phyloP scores from a whole-genome alignment of 2,113 vertebrate species.

The Rutilus rutilus region DNA sequence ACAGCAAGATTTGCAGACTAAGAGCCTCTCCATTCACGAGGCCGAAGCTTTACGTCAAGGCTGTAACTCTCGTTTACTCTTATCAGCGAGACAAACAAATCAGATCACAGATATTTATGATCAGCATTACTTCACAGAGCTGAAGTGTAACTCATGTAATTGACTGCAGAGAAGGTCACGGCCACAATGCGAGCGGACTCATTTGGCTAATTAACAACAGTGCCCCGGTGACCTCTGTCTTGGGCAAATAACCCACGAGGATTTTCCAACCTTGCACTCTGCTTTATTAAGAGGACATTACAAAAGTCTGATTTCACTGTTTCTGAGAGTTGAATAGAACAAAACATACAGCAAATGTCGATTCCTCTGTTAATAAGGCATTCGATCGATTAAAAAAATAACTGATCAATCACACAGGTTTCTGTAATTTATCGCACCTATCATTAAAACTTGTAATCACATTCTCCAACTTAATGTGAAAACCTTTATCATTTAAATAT shows the following conservation, averaged over 20 bases:
- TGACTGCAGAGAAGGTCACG: conserved; percentile 17
- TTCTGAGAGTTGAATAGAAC: not conserved
- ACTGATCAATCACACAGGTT: not conserved
- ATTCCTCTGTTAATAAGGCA: not conserved
- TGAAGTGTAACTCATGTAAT: not conserved
- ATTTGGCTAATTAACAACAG: conserved; percentile 46
- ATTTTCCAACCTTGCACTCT: conserved; percentile 77
- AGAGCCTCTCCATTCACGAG: conserved; percentile 2
- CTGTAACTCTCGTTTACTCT: not conserved
- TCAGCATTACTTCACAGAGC: conserved; percentile 9
- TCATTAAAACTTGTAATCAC: not conserved
- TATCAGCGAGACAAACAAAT: not conserved
- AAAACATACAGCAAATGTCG: not conserved
- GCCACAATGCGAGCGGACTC: conserved; percentile 3
- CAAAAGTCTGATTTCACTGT: not conserved
- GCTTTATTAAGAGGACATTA: conserved; percentile 72
- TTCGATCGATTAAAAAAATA: not conserved
- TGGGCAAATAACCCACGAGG: conserved; percentile 80
- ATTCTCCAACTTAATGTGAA: not conserved
- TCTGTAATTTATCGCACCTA: not conserved
- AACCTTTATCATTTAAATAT: not conserved
- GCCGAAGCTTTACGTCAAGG: not conserved
- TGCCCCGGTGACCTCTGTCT: conserved; percentile 78
- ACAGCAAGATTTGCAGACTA: conserved; percentile 59
- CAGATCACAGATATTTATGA: conserved; percentile 26